Evolutionary conservation across 2,888 invertebrate species (phyloP), one percentile per base, ranked within the genome.

Genomic region (Orthosia cruda): DNA sequence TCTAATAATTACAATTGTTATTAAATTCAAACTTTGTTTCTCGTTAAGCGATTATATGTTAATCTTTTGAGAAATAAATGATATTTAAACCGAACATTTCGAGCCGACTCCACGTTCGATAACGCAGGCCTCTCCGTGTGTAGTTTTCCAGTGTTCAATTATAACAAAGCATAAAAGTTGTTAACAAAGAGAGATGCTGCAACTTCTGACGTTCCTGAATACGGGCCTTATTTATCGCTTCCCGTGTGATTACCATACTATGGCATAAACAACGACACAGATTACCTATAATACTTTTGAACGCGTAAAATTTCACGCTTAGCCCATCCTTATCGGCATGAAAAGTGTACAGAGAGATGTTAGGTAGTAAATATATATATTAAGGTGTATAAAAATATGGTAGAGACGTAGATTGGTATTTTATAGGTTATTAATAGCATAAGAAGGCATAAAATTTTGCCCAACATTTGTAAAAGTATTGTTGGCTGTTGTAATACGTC

Each of bases 141-240:
- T 81, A 81, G 86, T 84, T 83, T 85, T 82, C 73, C 81, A 83
- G 71, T 74, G 81, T 88, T 90, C 90, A 92, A 92, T 92, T 92
- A 92, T 88, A 91, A 90, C 90, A 91, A 88, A 89, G 87, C 90
- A 86, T 90, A 92, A 92, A 92, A 92, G 89, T 91, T 91, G 78
- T 75, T 85, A 89, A 92, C 92, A 92, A 92, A 92, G 89, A 87
- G 88, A 83, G 89, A 84, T 80, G 86, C 83, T 87, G 87, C 87
- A 91, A 91, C 89, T 91, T 91, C 83, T 90, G 89, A 91, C 90
- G 84, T 87, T 82, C 63, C 83, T 83, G 87, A 89, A 89, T 88
- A 88, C 88, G 77, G 82, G 81, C 88, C 86, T 91, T 92, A 84
- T 85, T 93, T 93, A 93, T 92, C 83, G 91, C 87, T 91, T 92